phyloP scores from a whole-genome alignment of 1,140 invertebrate genomes.

The Cotesia vestalis region DNA sequence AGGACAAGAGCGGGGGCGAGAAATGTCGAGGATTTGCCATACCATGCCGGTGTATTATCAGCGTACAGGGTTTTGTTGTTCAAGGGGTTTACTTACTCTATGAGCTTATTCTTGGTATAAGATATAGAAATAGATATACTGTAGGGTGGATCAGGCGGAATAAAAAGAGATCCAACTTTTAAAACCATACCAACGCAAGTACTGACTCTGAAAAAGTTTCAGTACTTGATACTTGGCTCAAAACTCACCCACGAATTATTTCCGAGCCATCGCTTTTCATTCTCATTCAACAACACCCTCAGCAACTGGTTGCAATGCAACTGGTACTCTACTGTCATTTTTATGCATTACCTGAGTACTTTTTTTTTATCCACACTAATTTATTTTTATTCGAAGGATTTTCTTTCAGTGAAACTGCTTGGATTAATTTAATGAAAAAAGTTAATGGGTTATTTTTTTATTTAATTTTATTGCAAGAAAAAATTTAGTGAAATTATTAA shows the following conservation, averaged over 20 bases:
- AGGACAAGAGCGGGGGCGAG: slow-evolving; percentile 31
- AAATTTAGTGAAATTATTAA: no score
- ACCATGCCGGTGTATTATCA: not conserved
- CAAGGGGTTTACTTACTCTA: not conserved
- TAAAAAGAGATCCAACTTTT: not conserved
- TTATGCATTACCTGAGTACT: not conserved
- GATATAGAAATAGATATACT: not conserved
- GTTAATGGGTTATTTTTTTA: no score
- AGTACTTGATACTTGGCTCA: no score
- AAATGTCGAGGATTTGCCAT: not conserved
- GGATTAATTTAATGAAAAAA: no score
- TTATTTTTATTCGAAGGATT: not conserved
- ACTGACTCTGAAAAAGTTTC: no score
- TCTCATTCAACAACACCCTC: not conserved
- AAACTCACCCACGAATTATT: slow-evolving; percentile 25
- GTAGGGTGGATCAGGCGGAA: not conserved
- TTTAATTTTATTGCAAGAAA: no score
- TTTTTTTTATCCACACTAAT: slow-evolving; percentile 2
- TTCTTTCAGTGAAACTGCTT: not conserved
- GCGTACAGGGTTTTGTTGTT: not conserved
- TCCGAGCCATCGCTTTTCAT: slow-evolving; percentile 14
- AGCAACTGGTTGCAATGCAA: slow-evolving; percentile 57
- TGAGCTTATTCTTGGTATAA: no score
- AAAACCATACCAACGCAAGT: not conserved
- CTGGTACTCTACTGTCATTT: slow-evolving; percentile 38